Evolutionary conservation across 92 coral and sea anemone genomes (phyloP).

Genomic region (Pocillopora meandrina): DNA sequence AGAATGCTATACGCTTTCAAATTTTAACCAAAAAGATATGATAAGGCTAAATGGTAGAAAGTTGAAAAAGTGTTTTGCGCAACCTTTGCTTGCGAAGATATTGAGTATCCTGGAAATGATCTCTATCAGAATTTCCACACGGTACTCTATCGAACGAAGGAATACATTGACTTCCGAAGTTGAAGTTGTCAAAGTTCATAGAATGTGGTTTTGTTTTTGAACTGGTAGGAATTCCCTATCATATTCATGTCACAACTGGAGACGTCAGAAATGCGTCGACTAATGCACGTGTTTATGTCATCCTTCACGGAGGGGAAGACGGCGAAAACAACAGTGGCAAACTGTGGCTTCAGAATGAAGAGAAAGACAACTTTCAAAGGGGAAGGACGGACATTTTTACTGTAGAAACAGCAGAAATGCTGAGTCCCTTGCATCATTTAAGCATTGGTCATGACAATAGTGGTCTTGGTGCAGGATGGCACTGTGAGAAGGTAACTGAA

Average conservation of each 20-base stretch:
- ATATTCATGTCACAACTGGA: constrained; percentile 91
- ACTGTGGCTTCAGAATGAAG: constrained; percentile 83
- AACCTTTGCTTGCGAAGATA: too few species aligned
- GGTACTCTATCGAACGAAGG: not conserved
- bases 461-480: constrained; percentile 95
- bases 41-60: too few species aligned
- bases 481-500: constrained; percentile 77
- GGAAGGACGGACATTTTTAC: constrained; percentile 91
- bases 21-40: too few species aligned
- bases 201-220: not conserved
- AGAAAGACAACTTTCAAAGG: constrained; percentile 80
- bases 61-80: too few species aligned
- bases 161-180: too few species aligned
- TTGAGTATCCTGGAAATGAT: too few species aligned
- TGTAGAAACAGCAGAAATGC: constrained; percentile 82
- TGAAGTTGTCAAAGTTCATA: not conserved
- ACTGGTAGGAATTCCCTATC: constrained; percentile 78
- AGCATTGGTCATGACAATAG: constrained; percentile 96
- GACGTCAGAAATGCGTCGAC: constrained; percentile 88
- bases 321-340: constrained; percentile 92
- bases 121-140: too few species aligned
- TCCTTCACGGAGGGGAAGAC: constrained; percentile 92
- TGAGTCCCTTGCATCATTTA: constrained; percentile 94
- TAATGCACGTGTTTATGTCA: constrained; percentile 84
- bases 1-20: too few species aligned